Evolutionary conservation across 2,113 vertebrate species (phyloP), one percentile per base, ranked within the genome.

Genomic region (Rhabdornis inornatus): DNA sequence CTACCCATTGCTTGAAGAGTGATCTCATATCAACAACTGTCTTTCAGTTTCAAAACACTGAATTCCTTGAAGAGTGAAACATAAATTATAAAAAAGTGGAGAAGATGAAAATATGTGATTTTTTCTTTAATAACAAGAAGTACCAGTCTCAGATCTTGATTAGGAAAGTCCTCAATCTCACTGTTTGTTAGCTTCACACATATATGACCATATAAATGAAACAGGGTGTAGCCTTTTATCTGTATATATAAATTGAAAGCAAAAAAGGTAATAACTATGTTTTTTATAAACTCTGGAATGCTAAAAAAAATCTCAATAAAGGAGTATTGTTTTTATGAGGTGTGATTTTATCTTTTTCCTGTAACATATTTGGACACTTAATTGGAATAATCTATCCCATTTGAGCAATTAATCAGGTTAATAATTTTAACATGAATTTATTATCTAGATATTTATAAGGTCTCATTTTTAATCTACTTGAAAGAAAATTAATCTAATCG

Each of bases 341-440:
- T 64, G 27, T 65, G 35, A 49, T 89, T 45, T 23, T 15, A 37
- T 16, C 85, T 84, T 82, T 84, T 81, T 75, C 31, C 7, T 84
- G 44, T 56, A 87, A 63, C 24, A 23, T 60, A 72, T 45, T 89
- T 83, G 42, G 39, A 82, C 21, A 72, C 33, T 91, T 91, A 82
- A 85, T n/a, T 60, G 30, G 35, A 87, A 80, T 87, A 76, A 85
- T 84, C 33, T 91, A 72, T 27, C 8, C 10, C 22, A 44, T 74
- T 88, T 91, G 35, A 85, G 25, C 47, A 95, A 91, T 87, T 96
- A 92, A 89, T 89, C 52, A 89, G 35, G 66, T 91, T 94, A 87
- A 89, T 79, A 87, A 89, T 95, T 95, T 91, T 84, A 91, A 63
- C 45, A 95, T 35, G 11, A 53, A 76, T 92, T 95, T 92, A 83